Percentiles rank a stretch among this genome's conserved stretches.
These are phyloP conservation scores for Stratiomys singularior DNA, from an alignment of 2,888 invertebrate genomes.

Conservation along the genomic window DNA sequence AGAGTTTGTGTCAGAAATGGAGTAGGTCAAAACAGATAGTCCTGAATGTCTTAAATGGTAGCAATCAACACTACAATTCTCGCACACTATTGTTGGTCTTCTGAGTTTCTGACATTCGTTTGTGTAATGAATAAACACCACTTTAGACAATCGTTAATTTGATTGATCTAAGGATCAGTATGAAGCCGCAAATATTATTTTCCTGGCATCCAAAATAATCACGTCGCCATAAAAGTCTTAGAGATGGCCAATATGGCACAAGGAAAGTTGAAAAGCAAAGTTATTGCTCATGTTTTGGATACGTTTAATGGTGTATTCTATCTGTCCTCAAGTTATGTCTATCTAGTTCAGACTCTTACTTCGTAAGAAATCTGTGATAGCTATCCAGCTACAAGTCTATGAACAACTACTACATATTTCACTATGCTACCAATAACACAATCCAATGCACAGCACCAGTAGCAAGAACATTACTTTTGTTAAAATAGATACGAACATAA, in stretches of 20 bases:
- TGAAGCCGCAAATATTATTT: not conserved
- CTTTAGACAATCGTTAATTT: not conserved
- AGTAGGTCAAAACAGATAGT: not conserved
- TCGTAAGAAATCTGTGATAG: slow-evolving; percentile 47
- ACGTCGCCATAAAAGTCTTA: not conserved
- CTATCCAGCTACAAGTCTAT: slow-evolving; percentile 18
- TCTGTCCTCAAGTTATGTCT: slow-evolving; percentile 37
- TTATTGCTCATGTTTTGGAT: slow-evolving; percentile 38
- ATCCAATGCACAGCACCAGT: not conserved
- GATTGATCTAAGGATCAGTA: not conserved
- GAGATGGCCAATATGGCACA: not conserved
- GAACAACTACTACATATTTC: not conserved
- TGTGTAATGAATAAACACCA: not conserved
- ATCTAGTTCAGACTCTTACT: slow-evolving; percentile 36
- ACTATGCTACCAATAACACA: slow-evolving; percentile 1
- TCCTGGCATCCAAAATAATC: not conserved
- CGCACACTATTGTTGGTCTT: too few species aligned
- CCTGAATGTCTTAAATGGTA: not conserved
- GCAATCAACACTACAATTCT: too few species aligned
- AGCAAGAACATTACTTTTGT: slow-evolving; percentile 45
- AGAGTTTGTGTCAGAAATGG: not conserved
- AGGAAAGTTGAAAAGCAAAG: slow-evolving; percentile 1
- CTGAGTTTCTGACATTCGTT: too few species aligned
- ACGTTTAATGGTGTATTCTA: slow-evolving; percentile 45
- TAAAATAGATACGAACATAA: slow-evolving; percentile 42